Percentiles rank a stretch among this genome's conserved stretches.
Evolutionary conservation across 2,888 invertebrate species (phyloP).

Genomic region (Gari tellinella): DNA sequence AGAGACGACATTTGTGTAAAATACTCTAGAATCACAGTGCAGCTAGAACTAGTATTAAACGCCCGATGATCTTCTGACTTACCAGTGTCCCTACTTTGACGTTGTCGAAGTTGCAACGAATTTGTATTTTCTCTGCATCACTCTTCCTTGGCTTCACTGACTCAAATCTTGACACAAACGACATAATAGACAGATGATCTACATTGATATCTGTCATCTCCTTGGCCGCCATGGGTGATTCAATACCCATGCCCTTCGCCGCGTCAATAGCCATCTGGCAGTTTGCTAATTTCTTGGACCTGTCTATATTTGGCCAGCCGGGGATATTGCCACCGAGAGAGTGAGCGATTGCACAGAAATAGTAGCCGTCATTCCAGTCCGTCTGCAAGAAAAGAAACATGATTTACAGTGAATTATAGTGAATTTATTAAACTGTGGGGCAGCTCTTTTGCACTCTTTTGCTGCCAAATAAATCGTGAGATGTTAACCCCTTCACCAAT

Average conservation of each 20-base stretch:
- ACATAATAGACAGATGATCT: conserved; percentile 98
- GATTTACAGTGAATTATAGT: too few species aligned
- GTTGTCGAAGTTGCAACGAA: conserved; percentile 59
- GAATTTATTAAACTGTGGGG: too few species aligned
- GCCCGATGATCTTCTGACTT: too few species aligned
- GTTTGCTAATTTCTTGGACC: conserved; percentile 84
- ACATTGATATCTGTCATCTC: conserved; percentile 98
- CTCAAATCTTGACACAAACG: conserved; percentile 95
- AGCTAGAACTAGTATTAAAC: too few species aligned
- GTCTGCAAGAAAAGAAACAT: conserved; percentile 87
- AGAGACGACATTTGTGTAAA: too few species aligned
- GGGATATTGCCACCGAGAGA: conserved; percentile 95
- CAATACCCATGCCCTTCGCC: conserved; percentile 89
- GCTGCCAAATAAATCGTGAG: too few species aligned
- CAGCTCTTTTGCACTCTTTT: too few species aligned
- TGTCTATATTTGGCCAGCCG: conserved; percentile 92
- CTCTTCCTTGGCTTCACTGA: conserved; percentile 81
- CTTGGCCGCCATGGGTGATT: conserved; percentile 95
- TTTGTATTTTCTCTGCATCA: conserved; percentile 67
- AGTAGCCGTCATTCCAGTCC: conserved; percentile 98
- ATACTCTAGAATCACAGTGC: too few species aligned
- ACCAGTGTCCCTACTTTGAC: conserved; percentile 60
- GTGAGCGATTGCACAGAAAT: conserved; percentile 94
- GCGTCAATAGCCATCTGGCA: conserved; percentile 87
- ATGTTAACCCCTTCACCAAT: too few species aligned